Evolutionary conservation across 1,140 invertebrate species (phyloP), one percentile per base, ranked within the genome.

Genomic region (Papilio dardanus): DNA sequence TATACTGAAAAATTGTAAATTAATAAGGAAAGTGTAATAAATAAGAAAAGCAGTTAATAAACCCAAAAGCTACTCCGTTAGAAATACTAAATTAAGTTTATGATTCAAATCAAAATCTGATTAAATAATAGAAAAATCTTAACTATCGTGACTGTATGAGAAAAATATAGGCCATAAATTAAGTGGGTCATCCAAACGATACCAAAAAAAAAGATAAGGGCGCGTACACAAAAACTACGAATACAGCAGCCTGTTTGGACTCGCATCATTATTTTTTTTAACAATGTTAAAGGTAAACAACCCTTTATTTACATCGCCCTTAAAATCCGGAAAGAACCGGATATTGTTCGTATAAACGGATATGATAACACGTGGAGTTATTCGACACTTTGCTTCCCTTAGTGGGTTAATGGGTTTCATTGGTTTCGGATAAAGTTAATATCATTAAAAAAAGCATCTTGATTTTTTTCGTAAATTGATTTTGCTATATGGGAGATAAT

Each of bases 271-370:
- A 83, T 75, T 74, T 74, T 74, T 74, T 75, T 78, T 62, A 42
- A 73, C 37, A 71, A 50, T 50, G 42, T 71, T 71, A 69, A 80
- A 71, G 66, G 77, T 77, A 80, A 82, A 77, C 76, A 82, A 68
- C 78, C 83, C 81, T 83, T 78, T 81, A 79, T 82, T 80, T 77
- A 76, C n/a, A 73, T 33, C 69, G 21, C 46, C 71, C 42, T 77
- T 65, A 58, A n/a, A 74, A 76, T 77, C 78, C 75, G 77, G 75
- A 84, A 58, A 69, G 71, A 31, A 74, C 82, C 83, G 87, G 87
- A 88, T 81, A 88, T 87, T 81, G 84, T 76, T 80, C 79, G 77
- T 82, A 87, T 88, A 87, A 76, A 77, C 81, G 81, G 83, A 83
- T 81, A 75, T 80, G 74, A 74, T 73, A 75, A 81, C 78, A 81